Conservation (phyloP, 2,113 vertebrate species). For the Cephalopterus ornatus region DNA sequence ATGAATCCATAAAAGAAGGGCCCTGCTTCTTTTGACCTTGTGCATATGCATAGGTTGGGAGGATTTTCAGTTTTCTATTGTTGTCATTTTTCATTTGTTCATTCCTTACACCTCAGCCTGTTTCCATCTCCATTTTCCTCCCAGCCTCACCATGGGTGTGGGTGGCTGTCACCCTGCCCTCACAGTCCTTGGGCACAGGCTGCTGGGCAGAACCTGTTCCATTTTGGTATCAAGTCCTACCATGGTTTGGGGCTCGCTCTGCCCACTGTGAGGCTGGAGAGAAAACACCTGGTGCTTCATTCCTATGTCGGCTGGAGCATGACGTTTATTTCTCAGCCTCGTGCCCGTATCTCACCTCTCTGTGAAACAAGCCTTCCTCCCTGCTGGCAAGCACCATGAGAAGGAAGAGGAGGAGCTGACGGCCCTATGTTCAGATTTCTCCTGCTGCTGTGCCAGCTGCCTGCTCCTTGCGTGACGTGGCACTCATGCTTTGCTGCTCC, state of each 20-base stretch:
- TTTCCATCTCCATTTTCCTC: background rate
- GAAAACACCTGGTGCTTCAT: background rate
- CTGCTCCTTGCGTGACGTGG: background rate
- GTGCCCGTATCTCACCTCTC: background rate
- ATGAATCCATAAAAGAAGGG: background rate
- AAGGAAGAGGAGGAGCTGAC: constrained; percentile 57
- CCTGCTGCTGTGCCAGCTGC: constrained; percentile 38
- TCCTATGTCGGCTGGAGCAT: background rate
- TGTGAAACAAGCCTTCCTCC: constrained; percentile 44
- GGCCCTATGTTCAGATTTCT: background rate
- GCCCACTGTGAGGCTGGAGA: background rate
- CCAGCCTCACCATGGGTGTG: background rate
- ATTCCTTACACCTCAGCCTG: background rate
- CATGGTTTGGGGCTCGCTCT: background rate
- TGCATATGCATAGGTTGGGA: background rate
- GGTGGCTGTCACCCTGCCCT: background rate
- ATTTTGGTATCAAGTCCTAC: background rate
- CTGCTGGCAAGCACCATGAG: background rate
- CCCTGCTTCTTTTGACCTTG: background rate
- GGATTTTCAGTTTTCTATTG: background rate
- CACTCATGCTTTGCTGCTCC: background rate
- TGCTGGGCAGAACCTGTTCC: background rate
- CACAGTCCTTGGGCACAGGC: background rate
- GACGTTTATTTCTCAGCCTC: background rate
- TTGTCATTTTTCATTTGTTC: background rate